Percentiles rank a stretch among this genome's conserved stretches.
phyloP scores from a whole-genome alignment of 2,888 invertebrate genomes.

The Lepidochitona cinerea region DNA sequence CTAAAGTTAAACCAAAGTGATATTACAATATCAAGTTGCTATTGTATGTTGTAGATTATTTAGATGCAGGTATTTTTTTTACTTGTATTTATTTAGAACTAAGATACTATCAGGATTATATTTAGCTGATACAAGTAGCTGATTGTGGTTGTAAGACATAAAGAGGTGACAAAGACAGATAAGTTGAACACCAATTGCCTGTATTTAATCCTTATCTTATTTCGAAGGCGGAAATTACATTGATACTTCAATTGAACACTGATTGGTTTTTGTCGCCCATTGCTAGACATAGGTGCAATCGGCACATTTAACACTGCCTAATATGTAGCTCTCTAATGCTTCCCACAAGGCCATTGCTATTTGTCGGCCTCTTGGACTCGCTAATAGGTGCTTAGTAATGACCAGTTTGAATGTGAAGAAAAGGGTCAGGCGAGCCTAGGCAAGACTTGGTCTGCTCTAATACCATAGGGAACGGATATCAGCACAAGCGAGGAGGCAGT shows the following conservation, averaged over 20 bases:
- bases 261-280: slow-evolving; percentile 1
- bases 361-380: background rate
- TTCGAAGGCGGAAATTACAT: background rate
- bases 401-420: background rate
- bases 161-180: no score
- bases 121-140: no score
- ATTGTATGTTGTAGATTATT: no score
- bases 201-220: slow-evolving; percentile 6
- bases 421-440: background rate
- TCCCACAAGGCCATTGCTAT: background rate
- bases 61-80: no score
- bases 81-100: no score
- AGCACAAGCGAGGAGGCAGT: background rate
- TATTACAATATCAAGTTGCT: no score
- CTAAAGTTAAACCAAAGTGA: no score
- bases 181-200: no score
- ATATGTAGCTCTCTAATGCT: background rate
- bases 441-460: background rate
- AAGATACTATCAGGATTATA: no score
- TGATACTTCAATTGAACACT: background rate
- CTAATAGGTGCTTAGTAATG: background rate
- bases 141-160: no score
- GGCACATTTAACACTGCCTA: background rate
- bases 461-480: background rate
- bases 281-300: background rate